Evolutionary conservation across 2,888 invertebrate genomes (phyloP), one percentile per base, ranked within the genome.

Genomic region (Yponomeuta cagnagella): DNA sequence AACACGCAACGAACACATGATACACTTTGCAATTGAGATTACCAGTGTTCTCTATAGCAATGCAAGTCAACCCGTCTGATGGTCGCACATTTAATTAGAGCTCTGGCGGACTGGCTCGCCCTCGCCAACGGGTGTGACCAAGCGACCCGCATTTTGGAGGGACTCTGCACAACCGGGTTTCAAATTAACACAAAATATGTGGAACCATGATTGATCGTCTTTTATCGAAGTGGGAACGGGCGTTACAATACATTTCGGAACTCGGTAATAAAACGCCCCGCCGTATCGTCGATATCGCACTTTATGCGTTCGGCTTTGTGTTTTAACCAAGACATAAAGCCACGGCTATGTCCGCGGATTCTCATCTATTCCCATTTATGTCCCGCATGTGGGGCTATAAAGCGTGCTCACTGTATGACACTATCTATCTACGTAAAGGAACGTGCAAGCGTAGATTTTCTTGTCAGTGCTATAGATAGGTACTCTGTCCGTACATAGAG

Each of bases 121-220:
- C 67, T 67, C 10, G 67, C 67, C 67, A 12, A 33, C 43, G 43
- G 12, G 30, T 9, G 71, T 71, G 68, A 68, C 71, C 71, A 71
- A 58, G 58, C 71, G 15, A 33, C 68, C 63, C 37, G 52, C 68
- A 10, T 52, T 52, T 5, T 43, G 64, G 0, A 64, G 70, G 70
- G 31, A 37, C 30, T 65, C 65, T 8, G 52, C 52, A 15, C 52
- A 12, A 15, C 33, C 33, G 5, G 65, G 33, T 65, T 30, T 65
- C 52, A 58, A 58, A 58, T 58, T 58, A 58, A 58, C 52, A 58
- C 52, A 3, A 15, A 33, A 4, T 33, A 12, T 58, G 52, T 58
- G 52, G 12, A 58, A 58, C 15, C 52, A 58, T 58, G 52, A 58
- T 58, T 58, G 52, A 30, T 65, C 15, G 33, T 30, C 30, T 30